These are phyloP conservation scores for Trematomus bernacchii DNA, from an alignment of 2,797 vertebrate species.

Conservation along the genomic window DNA sequence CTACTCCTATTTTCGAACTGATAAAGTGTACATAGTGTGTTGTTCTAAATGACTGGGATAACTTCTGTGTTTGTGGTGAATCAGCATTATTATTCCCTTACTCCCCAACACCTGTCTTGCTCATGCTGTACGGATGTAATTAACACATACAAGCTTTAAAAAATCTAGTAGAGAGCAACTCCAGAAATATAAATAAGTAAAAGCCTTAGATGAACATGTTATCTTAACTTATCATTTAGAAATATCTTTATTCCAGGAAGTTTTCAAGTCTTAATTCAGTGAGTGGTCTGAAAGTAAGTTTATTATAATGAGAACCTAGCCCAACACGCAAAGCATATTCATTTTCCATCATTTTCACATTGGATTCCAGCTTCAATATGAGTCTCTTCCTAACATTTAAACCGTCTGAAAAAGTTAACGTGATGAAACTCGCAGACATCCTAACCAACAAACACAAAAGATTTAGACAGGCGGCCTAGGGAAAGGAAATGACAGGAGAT, in stretches of 20 bases:
- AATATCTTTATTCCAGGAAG: not conserved
- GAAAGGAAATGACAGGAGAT: slow-evolving; percentile 49
- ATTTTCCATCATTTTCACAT: slow-evolving; percentile 4
- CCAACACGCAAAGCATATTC: not conserved
- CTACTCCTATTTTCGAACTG: not conserved
- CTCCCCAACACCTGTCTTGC: not conserved
- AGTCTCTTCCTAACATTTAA: slow-evolving; percentile 26
- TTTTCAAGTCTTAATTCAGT: not conserved
- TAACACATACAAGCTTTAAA: not conserved
- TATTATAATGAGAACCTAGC: not conserved
- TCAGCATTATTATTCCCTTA: not conserved
- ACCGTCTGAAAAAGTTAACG: slow-evolving; percentile 31
- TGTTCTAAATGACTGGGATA: not conserved
- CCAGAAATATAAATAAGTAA: not conserved
- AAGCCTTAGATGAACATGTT: not conserved
- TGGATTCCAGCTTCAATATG: slow-evolving; percentile 10
- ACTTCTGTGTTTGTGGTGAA: not conserved
- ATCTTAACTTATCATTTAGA: not conserved
- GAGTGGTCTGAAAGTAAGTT: not conserved
- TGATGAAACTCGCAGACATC: slow-evolving; percentile 45
- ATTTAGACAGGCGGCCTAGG: slow-evolving; percentile 18
- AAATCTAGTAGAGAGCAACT: not conserved
- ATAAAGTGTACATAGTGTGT: slow-evolving; percentile 5
- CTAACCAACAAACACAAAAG: slow-evolving; percentile 46
- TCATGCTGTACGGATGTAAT: not conserved